phyloP scores from a whole-genome alignment of 2,888 invertebrate genomes.

The Drosophila anomalata region DNA sequence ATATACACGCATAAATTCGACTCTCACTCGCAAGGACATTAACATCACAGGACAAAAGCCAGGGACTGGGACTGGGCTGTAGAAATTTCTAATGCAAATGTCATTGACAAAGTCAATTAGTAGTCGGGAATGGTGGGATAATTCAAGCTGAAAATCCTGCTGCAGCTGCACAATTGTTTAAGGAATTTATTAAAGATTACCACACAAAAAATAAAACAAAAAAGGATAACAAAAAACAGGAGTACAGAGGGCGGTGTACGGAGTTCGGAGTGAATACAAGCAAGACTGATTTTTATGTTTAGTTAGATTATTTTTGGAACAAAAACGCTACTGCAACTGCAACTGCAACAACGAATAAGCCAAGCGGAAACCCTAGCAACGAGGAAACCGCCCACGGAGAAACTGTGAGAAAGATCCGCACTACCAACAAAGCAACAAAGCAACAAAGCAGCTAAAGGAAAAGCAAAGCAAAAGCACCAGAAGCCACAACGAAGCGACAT shows the following conservation, averaged over 20 bases:
- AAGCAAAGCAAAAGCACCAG: constrained; percentile 8
- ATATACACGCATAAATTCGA: constrained; percentile 49
- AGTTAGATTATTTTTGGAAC: constrained; percentile 65
- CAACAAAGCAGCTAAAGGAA: constrained; percentile 17
- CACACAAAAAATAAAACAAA: not conserved
- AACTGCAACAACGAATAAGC: constrained; percentile 41
- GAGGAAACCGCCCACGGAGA: constrained; percentile 16
- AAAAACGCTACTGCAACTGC: constrained; percentile 23
- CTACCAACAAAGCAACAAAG: constrained; percentile 7
- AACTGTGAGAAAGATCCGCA: constrained; percentile 6
- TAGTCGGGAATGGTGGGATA: constrained; percentile 21
- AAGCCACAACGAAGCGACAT: not conserved
- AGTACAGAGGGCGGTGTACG: not conserved
- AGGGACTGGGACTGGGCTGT: not conserved
- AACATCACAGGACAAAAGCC: constrained; percentile 32
- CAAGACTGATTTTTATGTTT: constrained; percentile 81
- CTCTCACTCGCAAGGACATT: constrained; percentile 45
- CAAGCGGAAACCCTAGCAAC: constrained; percentile 50
- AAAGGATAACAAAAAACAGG: constrained; percentile 2
- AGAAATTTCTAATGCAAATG: constrained; percentile 32
- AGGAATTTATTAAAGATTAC: constrained; percentile 8
- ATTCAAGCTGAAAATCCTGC: constrained; percentile 23
- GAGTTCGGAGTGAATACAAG: constrained; percentile 34
- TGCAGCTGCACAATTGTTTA: constrained; percentile 36
- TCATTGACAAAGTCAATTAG: constrained; percentile 52